Evolutionary conservation across 1,140 invertebrate species (phyloP).

Genomic region (Holcopasites calliopsidis): DNA sequence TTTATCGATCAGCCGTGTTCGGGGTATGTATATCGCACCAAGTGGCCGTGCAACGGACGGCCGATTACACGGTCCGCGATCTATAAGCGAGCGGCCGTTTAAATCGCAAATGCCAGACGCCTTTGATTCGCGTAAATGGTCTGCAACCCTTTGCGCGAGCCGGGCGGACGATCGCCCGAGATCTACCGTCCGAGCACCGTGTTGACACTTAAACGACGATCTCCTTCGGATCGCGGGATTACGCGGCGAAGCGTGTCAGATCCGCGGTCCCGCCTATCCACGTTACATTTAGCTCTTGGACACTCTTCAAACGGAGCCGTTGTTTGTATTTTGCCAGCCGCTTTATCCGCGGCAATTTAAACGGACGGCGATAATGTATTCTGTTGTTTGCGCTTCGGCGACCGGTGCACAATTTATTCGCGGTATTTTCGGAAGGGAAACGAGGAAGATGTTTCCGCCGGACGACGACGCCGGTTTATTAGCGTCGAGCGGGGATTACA

Average conservation of each 20-base stretch:
- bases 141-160: background rate
- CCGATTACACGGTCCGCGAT: conserved; percentile 33
- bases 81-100: conserved; percentile 35
- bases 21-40: conserved; percentile 1
- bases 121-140: conserved; percentile 7
- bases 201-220: conserved; percentile 29
- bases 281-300: conserved; percentile 28
- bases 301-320: conserved; percentile 22
- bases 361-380: background rate
- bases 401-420: background rate
- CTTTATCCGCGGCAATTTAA: background rate
- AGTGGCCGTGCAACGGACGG: conserved; percentile 11
- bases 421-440: conserved; percentile 25
- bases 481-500: background rate
- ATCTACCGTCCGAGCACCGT: conserved; percentile 10
- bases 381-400: background rate
- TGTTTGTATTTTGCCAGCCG: conserved; percentile 38
- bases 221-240: conserved; percentile 25
- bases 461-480: background rate
- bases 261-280: background rate
- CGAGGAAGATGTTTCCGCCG: no score
- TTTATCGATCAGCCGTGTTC: conserved; percentile 37
- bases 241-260: background rate
- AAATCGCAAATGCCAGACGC: conserved; percentile 21
- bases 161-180: background rate